Percentiles rank a stretch among this genome's conserved stretches.
Conservation (phyloP, 2,797 vertebrate species). For the Hylomyscus alleni region DNA sequence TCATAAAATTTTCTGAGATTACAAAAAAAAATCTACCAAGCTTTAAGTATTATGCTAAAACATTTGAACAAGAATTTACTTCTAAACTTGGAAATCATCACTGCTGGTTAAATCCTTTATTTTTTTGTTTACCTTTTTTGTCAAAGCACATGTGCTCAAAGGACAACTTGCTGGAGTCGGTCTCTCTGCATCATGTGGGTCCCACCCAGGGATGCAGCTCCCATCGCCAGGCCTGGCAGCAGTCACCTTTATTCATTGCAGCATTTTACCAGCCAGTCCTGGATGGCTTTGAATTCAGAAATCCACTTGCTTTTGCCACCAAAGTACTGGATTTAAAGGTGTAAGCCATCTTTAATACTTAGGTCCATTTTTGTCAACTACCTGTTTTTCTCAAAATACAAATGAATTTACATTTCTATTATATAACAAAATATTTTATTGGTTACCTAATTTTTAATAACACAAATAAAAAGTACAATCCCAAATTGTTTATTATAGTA, state of each 20-base stretch:
- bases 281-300: neutral
- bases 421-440: constrained; percentile 59
- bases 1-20: constrained; percentile 15
- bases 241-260: no score
- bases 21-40: constrained; percentile 42
- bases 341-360: neutral
- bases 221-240: neutral
- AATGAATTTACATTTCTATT: constrained; percentile 54
- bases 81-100: constrained; percentile 57
- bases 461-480: constrained; percentile 68
- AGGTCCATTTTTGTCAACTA: constrained; percentile 3
- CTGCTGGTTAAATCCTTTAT: neutral
- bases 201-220: neutral
- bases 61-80: constrained; percentile 55
- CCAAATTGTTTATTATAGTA: constrained; percentile 75
- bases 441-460: constrained; percentile 64
- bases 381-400: constrained; percentile 58
- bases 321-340: neutral
- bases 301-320: neutral
- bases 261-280: neutral
- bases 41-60: constrained; percentile 60
- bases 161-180: neutral
- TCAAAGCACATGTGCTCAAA: neutral
- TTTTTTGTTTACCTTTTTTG: neutral
- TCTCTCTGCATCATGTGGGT: neutral